Evolutionary conservation across 2,797 vertebrate species (phyloP).

Genomic region (Lagothrix lagotricha): DNA sequence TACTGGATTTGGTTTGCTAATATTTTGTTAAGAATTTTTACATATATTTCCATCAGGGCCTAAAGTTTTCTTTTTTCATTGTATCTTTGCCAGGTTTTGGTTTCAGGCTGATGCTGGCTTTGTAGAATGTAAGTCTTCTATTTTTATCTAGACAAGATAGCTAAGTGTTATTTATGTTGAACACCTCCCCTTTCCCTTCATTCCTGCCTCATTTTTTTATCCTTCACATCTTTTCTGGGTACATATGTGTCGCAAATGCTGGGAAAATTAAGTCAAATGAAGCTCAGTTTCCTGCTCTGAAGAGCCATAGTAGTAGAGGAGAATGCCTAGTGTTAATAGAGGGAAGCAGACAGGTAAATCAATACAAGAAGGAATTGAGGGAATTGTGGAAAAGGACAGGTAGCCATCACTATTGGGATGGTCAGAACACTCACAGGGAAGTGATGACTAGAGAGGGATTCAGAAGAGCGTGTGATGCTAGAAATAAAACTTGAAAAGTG

Average conservation of each 20-base stretch:
- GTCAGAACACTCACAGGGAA: neutral
- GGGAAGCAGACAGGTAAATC: neutral
- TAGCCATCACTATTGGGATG: neutral
- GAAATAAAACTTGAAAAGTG: neutral
- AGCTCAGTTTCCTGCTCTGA: neutral
- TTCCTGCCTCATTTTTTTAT: neutral
- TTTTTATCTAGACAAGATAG: constrained; percentile 30
- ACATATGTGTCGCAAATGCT: neutral
- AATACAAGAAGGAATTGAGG: neutral
- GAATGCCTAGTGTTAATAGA: neutral
- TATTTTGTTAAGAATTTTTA: neutral
- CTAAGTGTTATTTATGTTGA: constrained; percentile 11
- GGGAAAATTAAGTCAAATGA: neutral
- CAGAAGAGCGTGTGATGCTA: neutral
- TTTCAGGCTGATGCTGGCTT: neutral
- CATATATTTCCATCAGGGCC: neutral
- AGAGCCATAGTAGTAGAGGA: neutral
- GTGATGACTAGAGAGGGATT: neutral
- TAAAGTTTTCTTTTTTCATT: neutral
- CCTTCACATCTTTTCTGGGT: neutral
- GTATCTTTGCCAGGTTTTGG: neutral
- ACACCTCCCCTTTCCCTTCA: neutral
- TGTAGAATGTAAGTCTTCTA: neutral
- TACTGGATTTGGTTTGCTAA: neutral
- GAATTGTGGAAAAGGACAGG: neutral